These are phyloP conservation scores for Aythya baeri DNA, from an alignment of 2,113 vertebrate genomes.

Conservation along the genomic window DNA sequence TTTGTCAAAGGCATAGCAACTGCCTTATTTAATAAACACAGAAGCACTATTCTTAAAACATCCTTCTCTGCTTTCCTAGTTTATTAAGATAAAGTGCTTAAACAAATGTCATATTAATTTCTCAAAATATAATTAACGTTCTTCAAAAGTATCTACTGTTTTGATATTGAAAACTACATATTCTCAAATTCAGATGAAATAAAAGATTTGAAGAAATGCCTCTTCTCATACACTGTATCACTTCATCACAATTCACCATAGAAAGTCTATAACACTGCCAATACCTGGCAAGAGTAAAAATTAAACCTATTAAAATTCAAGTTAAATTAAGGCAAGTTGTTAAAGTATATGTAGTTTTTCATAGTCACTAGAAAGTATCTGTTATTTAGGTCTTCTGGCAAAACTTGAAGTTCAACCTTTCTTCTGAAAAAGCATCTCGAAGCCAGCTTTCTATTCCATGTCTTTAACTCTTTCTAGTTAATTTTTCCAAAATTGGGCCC, in stretches of 20 bases:
- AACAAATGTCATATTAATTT: not conserved
- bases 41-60: not conserved
- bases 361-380: not conserved
- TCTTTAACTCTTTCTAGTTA: not conserved
- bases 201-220: not conserved
- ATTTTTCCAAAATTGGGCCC: not conserved
- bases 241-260: slow-evolving; percentile 28
- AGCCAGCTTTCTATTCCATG: not conserved
- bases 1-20: not conserved
- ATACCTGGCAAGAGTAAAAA: slow-evolving; percentile 19
- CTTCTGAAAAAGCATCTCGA: not conserved
- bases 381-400: not conserved
- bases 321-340: slow-evolving; percentile 31
- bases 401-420: not conserved
- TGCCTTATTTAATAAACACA: not conserved
- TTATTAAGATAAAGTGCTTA: not conserved
- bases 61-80: not conserved
- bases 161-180: not conserved
- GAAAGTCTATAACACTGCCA: not conserved
- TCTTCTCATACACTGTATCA: not conserved
- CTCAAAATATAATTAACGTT: not conserved
- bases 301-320: slow-evolving; percentile 55
- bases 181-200: not conserved
- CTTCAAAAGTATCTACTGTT: not conserved
- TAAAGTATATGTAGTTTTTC: not conserved